phyloP scores from a whole-genome alignment of 2,888 invertebrate genomes.

The Entomobrya multifasciata region DNA sequence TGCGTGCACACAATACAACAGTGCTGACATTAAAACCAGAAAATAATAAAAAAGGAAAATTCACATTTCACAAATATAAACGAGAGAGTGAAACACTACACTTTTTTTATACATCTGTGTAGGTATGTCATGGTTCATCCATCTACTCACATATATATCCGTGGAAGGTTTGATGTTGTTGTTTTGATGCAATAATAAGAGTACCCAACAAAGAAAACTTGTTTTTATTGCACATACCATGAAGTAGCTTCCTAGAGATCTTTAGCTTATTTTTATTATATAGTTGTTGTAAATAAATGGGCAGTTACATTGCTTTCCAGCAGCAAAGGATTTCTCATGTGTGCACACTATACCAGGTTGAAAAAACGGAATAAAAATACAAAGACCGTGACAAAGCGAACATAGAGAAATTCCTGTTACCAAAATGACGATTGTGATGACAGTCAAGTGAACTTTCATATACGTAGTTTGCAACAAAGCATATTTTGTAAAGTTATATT shows the following conservation, averaged over 20 bases:
- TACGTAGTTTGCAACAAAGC: background rate
- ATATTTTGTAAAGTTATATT: background rate
- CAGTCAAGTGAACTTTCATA: background rate
- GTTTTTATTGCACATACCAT: slow-evolving; percentile 37
- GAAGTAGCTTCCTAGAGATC: background rate
- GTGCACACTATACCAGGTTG: background rate
- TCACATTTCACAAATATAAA: slow-evolving; percentile 4
- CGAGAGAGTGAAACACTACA: slow-evolving; percentile 1
- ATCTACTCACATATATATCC: background rate
- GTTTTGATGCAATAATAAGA: slow-evolving; percentile 70
- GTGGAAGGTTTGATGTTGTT: slow-evolving; percentile 29
- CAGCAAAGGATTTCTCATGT: slow-evolving; percentile 27
- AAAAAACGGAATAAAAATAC: background rate
- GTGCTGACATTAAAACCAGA: slow-evolving; percentile 38
- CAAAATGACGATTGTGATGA: slow-evolving; percentile 34
- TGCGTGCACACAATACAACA: background rate
- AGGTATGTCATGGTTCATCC: background rate
- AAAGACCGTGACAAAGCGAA: background rate
- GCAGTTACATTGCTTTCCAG: background rate
- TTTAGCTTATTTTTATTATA: background rate
- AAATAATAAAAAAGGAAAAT: slow-evolving; percentile 16
- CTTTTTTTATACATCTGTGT: background rate
- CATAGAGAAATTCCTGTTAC: slow-evolving; percentile 17
- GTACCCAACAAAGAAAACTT: slow-evolving; percentile 51
- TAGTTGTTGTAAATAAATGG: background rate